Conservation (phyloP, 2,113 vertebrate genomes). For the Bubo bubo region DNA sequence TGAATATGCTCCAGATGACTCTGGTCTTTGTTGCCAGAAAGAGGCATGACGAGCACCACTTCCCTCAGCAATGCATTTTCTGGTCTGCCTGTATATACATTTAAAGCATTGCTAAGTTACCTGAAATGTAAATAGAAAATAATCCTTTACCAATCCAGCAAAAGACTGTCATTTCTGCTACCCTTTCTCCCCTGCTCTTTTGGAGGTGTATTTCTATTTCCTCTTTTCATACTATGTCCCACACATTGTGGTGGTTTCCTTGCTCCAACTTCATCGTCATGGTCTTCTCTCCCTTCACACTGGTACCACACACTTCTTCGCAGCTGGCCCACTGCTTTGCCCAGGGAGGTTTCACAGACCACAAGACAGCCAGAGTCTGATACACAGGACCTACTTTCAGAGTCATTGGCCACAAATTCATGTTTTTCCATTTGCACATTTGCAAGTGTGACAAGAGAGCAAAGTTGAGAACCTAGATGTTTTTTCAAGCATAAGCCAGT, state of each 20-base stretch:
- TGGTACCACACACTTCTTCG: not conserved
- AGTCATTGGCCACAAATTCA: not conserved
- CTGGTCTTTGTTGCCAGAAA: not conserved
- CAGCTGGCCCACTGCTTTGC: not conserved
- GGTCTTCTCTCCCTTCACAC: not conserved
- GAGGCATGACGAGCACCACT: not conserved
- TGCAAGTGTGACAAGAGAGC: not conserved
- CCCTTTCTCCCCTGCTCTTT: not conserved
- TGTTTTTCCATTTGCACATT: not conserved
- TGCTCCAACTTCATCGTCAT: not conserved
- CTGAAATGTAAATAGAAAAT: not conserved
- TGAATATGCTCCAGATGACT: not conserved
- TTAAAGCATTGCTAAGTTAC: not conserved
- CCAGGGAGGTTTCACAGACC: not conserved
- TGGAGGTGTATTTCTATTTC: not conserved
- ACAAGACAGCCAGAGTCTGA: not conserved
- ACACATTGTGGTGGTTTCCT: not conserved
- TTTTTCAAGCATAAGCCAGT: not conserved
- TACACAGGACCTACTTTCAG: accelerated
- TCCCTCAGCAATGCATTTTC: not conserved
- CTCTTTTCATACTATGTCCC: not conserved
- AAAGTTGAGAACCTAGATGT: not conserved
- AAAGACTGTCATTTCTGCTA: not conserved
- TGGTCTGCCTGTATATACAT: not conserved
- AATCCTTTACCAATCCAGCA: not conserved